These are phyloP conservation scores for Globodera rostochiensis DNA, from an alignment of 1,140 invertebrate genomes.

Conservation along the genomic window DNA sequence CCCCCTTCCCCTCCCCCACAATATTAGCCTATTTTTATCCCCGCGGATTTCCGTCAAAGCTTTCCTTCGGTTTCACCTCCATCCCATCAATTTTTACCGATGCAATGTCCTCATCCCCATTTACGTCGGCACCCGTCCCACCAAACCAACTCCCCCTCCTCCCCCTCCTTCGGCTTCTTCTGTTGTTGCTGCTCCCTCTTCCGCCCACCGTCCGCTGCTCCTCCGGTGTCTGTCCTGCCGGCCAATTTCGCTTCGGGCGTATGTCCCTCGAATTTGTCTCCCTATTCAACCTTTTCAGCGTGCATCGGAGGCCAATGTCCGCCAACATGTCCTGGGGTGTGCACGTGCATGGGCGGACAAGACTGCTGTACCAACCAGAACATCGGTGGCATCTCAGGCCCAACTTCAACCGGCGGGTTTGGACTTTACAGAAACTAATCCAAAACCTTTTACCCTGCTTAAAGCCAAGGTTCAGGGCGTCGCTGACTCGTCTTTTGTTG, in stretches of 20 bases:
- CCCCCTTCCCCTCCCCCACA: too few species aligned
- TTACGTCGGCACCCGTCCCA: background rate
- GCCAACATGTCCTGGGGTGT: slow-evolving; percentile 13
- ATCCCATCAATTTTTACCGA: background rate
- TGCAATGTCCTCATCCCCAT: background rate
- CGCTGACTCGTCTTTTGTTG: slow-evolving; percentile 19
- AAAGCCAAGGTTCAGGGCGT: background rate
- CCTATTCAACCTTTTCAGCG: slow-evolving; percentile 2
- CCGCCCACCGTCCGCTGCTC: background rate
- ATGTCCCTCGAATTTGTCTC: background rate
- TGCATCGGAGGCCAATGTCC: slow-evolving; percentile 24
- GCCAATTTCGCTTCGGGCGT: slow-evolving; percentile 23
- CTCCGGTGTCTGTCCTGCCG: background rate
- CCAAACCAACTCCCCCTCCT: background rate
- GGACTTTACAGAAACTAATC: background rate
- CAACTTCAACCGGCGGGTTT: background rate
- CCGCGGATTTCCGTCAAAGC: background rate
- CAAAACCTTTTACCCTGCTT: background rate
- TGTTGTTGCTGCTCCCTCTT: background rate
- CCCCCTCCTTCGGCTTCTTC: background rate
- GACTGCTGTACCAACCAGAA: slow-evolving; percentile 14
- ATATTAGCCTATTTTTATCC: background rate
- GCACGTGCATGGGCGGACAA: slow-evolving; percentile 4
- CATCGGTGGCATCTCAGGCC: background rate
- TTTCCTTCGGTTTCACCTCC: background rate